Percentiles rank a stretch among this genome's conserved stretches.
Conservation (phyloP, 2,888 invertebrate genomes). For the Spialia ferax region DNA sequence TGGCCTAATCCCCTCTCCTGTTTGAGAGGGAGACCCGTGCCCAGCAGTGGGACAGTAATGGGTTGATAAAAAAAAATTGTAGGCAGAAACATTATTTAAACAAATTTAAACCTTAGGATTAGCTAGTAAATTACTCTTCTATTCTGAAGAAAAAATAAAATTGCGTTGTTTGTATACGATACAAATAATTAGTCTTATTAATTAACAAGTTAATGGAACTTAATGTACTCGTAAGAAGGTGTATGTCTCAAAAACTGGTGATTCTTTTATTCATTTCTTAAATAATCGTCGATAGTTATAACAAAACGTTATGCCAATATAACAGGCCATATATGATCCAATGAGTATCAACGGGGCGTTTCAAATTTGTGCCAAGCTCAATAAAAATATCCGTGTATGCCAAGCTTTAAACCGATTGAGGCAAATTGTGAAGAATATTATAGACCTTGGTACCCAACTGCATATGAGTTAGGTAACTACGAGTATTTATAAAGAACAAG, state of each 20-base stretch:
- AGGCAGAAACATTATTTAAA: too few species aligned
- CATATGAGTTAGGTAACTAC: conserved; percentile 20
- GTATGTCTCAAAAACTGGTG: not conserved
- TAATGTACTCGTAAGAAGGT: too few species aligned
- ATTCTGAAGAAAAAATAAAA: too few species aligned
- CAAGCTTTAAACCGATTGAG: conserved; percentile 36
- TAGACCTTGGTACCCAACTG: conserved; percentile 27
- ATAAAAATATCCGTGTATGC: conserved; percentile 36
- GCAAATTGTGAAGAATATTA: conserved; percentile 15
- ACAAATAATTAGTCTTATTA: too few species aligned
- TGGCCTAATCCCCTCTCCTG: too few species aligned
- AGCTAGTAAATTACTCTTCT: too few species aligned
- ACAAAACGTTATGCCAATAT: conserved; percentile 27
- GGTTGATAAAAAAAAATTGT: too few species aligned
- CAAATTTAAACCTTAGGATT: too few species aligned
- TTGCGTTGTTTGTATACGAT: too few species aligned
- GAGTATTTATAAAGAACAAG: not conserved
- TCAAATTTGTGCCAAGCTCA: conserved; percentile 36
- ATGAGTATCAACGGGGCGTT: conserved; percentile 33
- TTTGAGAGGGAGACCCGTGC: too few species aligned
- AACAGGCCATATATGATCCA: conserved; percentile 25
- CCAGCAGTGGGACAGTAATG: too few species aligned
- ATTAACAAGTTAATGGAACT: too few species aligned
- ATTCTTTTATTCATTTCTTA: not conserved
- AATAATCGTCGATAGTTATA: conserved; percentile 1